A percentile compares a stretch with the other conserved stretches of the same genome.
These are phyloP conservation scores for Drosophila orena DNA, from an alignment of 1,140 invertebrate species.

Conservation along the genomic window DNA sequence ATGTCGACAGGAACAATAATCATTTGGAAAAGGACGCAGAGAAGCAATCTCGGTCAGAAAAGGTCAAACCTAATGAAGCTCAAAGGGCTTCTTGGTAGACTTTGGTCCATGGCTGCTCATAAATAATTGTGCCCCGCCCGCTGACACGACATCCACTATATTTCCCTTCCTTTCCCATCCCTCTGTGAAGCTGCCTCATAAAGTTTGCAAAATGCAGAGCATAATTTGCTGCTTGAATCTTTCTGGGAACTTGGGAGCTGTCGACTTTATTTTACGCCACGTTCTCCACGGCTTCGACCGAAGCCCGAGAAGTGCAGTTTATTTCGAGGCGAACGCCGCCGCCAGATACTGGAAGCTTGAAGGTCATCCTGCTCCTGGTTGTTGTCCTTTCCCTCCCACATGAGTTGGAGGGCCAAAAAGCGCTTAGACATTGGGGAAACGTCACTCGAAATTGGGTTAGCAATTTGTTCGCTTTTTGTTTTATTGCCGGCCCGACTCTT, in stretches of 20 bases:
- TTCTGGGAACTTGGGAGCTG: constrained; percentile 29
- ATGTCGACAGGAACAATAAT: constrained; percentile 27
- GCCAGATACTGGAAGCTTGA: constrained; percentile 16
- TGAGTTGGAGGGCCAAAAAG: constrained; percentile 14
- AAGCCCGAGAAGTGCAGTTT: constrained; percentile 58
- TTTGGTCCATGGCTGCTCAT: constrained; percentile 60
- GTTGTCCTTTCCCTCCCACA: constrained; percentile 23
- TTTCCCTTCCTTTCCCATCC: neutral
- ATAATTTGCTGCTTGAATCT: constrained; percentile 57
- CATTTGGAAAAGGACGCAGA: constrained; percentile 25
- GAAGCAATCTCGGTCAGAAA: constrained; percentile 28
- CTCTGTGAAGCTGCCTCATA: constrained; percentile 20
- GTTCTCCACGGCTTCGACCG: constrained; percentile 1
- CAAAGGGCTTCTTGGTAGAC: constrained; percentile 33
- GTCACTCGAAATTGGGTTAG: constrained; percentile 67
- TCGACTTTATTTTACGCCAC: constrained; percentile 34
- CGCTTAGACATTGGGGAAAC: constrained; percentile 66
- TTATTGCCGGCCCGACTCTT: constrained; percentile 15
- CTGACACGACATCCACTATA: constrained; percentile 2
- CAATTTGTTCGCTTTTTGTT: constrained; percentile 46
- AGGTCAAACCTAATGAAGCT: constrained; percentile 71
- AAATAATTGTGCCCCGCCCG: constrained; percentile 52
- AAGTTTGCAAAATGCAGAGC: constrained; percentile 67
- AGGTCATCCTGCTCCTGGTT: constrained; percentile 21
- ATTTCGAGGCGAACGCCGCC: constrained; percentile 33